Evolutionary conservation across 2,113 vertebrate species (phyloP).

Genomic region (Pelvicachromis taeniatus): DNA sequence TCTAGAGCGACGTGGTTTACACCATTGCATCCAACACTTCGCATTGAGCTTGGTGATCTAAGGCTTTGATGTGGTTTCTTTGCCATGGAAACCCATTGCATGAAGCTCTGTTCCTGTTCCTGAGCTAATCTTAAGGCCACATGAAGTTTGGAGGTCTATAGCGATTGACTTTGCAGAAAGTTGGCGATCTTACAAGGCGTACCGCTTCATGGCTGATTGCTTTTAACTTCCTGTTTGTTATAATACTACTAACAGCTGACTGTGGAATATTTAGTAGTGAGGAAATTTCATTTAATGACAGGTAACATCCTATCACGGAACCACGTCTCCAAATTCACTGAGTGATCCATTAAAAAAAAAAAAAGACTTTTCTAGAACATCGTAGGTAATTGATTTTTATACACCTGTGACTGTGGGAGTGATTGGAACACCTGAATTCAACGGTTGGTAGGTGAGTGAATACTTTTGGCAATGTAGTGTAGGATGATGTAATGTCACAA

Average conservation of each 20-base stretch:
- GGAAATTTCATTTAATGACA: background rate
- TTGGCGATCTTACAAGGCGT: background rate
- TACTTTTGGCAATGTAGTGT: background rate
- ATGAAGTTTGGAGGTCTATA: background rate
- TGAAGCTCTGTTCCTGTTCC: background rate
- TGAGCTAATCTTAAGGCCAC: background rate
- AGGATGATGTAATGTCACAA: conserved; percentile 1
- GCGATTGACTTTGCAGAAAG: background rate
- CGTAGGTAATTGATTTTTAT: background rate
- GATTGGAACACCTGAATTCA: background rate
- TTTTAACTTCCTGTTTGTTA: background rate
- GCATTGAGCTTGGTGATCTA: background rate
- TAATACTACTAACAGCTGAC: background rate
- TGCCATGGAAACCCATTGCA: background rate
- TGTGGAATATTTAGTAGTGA: background rate
- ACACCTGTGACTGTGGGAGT: background rate
- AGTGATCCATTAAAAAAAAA: background rate
- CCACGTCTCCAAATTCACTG: background rate
- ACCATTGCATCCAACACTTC: background rate
- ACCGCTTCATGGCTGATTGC: background rate
- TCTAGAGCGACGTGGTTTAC: background rate
- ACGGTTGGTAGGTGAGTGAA: background rate
- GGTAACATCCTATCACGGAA: background rate
- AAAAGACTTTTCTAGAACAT: background rate
- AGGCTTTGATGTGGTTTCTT: background rate